These are phyloP conservation scores for Matsumyia berberina DNA, from an alignment of 2,888 invertebrate species.

Conservation along the genomic window DNA sequence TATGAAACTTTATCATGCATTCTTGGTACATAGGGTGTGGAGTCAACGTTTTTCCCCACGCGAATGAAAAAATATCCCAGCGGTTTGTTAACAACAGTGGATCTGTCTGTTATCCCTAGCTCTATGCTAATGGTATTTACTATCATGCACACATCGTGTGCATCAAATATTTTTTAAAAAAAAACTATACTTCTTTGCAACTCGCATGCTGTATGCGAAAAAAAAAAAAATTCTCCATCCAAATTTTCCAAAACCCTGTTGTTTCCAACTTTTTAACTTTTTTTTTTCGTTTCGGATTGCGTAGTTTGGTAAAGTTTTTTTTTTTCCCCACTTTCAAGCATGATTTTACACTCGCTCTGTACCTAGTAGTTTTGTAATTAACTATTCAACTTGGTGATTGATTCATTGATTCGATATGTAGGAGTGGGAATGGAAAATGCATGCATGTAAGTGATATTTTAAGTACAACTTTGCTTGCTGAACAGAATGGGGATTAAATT, in stretches of 20 bases:
- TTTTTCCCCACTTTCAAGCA: not conserved
- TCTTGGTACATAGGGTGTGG: constrained; percentile 82
- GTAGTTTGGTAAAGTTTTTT: not conserved
- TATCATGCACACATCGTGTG: constrained; percentile 60
- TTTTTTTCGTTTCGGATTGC: not conserved
- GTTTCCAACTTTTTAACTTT: not conserved
- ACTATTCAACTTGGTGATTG: constrained; percentile 15
- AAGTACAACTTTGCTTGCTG: not conserved
- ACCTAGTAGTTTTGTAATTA: constrained; percentile 2
- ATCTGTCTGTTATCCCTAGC: constrained; percentile 83
- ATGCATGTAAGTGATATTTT: constrained; percentile 20
- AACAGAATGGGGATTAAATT: not conserved
- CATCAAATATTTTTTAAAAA: constrained; percentile 58
- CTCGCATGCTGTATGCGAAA: constrained; percentile 45
- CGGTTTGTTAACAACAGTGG: constrained; percentile 84
- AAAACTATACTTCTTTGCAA: constrained; percentile 23
- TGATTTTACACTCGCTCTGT: too few relatives aligned
- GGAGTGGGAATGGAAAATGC: constrained; percentile 5
- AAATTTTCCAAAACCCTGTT: constrained; percentile 11
- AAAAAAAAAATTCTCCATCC: constrained; percentile 22
- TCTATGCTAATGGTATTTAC: constrained; percentile 83
- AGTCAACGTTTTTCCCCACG: constrained; percentile 84
- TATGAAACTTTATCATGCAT: constrained; percentile 75
- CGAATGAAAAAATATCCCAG: constrained; percentile 84
- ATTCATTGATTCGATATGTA: not conserved